Evolutionary conservation across 2,113 vertebrate genomes (phyloP).

Genomic region (Protobothrops flavoviridis): DNA sequence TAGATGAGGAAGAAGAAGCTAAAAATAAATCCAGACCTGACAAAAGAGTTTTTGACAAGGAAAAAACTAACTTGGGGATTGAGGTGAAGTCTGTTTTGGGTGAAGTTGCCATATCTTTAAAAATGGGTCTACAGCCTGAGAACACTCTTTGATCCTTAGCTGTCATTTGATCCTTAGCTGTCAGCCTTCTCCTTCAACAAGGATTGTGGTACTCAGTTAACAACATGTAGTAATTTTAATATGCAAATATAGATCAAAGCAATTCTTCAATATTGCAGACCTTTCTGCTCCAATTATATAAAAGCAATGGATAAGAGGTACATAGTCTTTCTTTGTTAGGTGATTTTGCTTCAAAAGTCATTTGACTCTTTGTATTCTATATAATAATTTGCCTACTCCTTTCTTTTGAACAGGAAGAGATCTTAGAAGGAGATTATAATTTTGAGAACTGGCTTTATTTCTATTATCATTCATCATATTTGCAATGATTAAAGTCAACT

Average conservation of each 20-base stretch:
- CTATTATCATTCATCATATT: slow-evolving; percentile 27
- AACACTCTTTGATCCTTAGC: not conserved
- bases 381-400: not conserved
- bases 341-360: not conserved
- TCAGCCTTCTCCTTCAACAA: not conserved
- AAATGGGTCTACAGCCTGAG: not conserved
- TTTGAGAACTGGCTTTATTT: not conserved
- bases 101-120: not conserved
- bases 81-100: not conserved
- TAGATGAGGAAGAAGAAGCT: not conserved
- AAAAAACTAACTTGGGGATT: not conserved
- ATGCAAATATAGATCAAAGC: not conserved
- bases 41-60: not conserved
- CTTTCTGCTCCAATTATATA: not conserved
- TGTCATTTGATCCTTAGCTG: too few relatives aligned
- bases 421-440: not conserved
- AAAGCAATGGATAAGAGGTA: not conserved
- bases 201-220: not conserved
- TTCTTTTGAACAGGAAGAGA: not conserved
- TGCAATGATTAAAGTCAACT: slow-evolving; percentile 25
- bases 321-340: not conserved
- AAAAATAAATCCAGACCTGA: not conserved
- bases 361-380: not conserved
- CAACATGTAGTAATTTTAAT: not conserved
- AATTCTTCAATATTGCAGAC: not conserved